Evolutionary conservation across 2,113 vertebrate genomes (phyloP).

Genomic region (Tapirus terrestris): DNA sequence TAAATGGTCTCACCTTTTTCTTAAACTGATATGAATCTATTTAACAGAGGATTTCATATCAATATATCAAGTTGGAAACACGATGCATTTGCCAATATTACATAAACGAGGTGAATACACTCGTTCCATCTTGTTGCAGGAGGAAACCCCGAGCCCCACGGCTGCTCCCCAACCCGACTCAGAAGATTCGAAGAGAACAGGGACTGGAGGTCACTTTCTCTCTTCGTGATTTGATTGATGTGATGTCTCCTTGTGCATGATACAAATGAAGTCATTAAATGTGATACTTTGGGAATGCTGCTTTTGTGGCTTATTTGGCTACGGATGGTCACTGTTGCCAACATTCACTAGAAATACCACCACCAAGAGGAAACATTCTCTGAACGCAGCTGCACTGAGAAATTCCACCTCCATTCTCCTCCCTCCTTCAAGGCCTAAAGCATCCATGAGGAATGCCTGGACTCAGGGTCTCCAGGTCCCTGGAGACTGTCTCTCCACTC

Average conservation of each 20-base stretch:
- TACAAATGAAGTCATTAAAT: fast-evolving
- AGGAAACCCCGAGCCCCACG: neutral
- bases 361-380: neutral
- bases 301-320: neutral
- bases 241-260: fast-evolving
- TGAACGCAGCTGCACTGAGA: fast-evolving
- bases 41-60: neutral
- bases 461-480: neutral
- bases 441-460: fast-evolving
- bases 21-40: neutral
- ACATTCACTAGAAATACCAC: fast-evolving
- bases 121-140: fast-evolving
- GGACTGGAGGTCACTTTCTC: neutral
- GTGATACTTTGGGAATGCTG: fast-evolving
- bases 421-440: too few relatives aligned
- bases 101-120: fast-evolving
- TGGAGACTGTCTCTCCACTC: neutral
- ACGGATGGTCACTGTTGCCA: fast-evolving
- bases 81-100: fast-evolving
- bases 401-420: fast-evolving
- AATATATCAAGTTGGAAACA: fast-evolving
- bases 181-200: fast-evolving
- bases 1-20: neutral
- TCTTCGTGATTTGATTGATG: neutral
- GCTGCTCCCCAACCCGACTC: neutral